A percentile compares a stretch with the other conserved stretches of the same genome.
Conservation (phyloP, 2,888 invertebrate species). For the Emmelina monodactyla region DNA sequence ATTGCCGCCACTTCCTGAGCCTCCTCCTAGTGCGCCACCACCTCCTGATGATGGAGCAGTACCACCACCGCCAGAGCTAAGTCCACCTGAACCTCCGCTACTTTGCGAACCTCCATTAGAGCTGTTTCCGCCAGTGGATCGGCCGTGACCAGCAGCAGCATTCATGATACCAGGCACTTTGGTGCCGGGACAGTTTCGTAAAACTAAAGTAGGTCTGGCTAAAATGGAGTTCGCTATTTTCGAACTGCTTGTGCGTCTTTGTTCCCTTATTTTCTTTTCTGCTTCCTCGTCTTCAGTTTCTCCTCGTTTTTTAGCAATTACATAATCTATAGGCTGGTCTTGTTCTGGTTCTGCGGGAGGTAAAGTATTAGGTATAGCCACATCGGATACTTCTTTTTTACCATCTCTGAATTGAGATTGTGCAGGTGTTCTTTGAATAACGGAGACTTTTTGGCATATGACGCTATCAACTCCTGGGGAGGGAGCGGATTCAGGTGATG, state of each 20-base stretch:
- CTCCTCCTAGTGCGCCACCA: conserved; percentile 69
- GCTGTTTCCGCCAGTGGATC: conserved; percentile 68
- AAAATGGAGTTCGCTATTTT: conserved; percentile 69
- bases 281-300: conserved; percentile 73
- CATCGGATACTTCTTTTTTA: conserved; percentile 54
- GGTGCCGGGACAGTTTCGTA: conserved; percentile 61
- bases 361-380: conserved; percentile 57
- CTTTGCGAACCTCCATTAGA: conserved; percentile 62
- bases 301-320: conserved; percentile 81
- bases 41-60: conserved; percentile 67
- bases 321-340: conserved; percentile 90
- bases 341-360: conserved; percentile 72
- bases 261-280: conserved; percentile 73
- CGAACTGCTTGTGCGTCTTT: conserved; percentile 72
- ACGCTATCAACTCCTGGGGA: conserved; percentile 73
- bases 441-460: conserved; percentile 76
- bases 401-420: conserved; percentile 55
- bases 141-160: conserved; percentile 83
- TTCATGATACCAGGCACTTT: conserved; percentile 72
- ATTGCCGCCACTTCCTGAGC: conserved; percentile 79
- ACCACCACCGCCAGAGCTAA: conserved; percentile 64
- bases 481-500: conserved; percentile 63
- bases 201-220: conserved; percentile 59
- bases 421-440: conserved; percentile 82
- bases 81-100: conserved; percentile 54